Conservation (phyloP, 2,113 vertebrate species). For the Ptilorrhoa leucosticta region DNA sequence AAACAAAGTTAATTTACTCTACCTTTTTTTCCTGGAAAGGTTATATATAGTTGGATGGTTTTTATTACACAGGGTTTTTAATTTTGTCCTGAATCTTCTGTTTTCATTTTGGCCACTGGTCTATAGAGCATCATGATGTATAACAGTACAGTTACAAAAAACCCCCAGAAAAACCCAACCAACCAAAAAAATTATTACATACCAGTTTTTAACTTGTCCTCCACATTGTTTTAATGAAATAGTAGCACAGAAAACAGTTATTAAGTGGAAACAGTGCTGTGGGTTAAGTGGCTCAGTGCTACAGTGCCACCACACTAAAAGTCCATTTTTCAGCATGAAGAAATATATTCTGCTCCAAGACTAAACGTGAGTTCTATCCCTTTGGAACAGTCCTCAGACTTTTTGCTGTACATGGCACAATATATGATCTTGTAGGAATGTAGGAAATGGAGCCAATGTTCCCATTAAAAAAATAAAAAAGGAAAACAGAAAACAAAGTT, state of each 20-base stretch:
- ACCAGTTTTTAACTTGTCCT: background rate
- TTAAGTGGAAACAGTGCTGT: background rate
- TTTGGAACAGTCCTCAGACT: background rate
- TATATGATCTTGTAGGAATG: background rate
- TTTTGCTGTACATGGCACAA: background rate
- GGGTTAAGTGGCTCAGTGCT: background rate
- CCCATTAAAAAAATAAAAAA: background rate
- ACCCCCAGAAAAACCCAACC: background rate
- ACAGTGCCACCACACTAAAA: background rate
- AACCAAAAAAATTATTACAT: background rate
- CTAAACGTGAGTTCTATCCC: background rate
- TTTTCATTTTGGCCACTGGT: background rate
- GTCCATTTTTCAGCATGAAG: background rate
- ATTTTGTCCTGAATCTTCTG: background rate
- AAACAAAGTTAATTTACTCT: background rate
- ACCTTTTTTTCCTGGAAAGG: background rate
- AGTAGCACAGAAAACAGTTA: background rate
- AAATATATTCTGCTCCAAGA: background rate
- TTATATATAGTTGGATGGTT: background rate
- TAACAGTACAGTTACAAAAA: background rate
- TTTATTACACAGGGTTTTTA: background rate
- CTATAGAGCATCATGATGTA: background rate
- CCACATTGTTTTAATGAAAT: background rate
- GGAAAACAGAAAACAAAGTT: background rate
- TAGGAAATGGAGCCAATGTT: background rate